Evolutionary conservation across 2,888 invertebrate genomes (phyloP).

Genomic region (Lepidochitona cinerea): DNA sequence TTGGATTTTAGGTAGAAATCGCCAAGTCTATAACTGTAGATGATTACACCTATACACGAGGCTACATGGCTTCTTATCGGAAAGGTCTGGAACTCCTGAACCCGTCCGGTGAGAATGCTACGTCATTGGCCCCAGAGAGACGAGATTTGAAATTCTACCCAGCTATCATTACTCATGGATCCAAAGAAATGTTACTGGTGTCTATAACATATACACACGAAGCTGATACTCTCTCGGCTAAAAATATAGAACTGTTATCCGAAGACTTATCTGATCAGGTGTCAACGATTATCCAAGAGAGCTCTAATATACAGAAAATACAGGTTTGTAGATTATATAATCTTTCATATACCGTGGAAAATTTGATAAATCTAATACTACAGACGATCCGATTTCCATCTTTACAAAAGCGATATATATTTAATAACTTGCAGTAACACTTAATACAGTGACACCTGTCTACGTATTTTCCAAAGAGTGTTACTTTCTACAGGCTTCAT

Average conservation of each 20-base stretch:
- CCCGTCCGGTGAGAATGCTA: background rate
- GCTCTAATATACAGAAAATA: too few relatives aligned
- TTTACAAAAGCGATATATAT: too few relatives aligned
- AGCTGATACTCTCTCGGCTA: background rate
- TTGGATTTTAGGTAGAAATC: background rate
- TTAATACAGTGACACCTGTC: too few relatives aligned
- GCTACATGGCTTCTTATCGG: background rate
- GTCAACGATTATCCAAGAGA: background rate
- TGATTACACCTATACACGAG: background rate
- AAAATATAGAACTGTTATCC: background rate
- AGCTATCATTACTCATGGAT: background rate
- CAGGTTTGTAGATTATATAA: too few relatives aligned
- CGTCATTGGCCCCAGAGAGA: background rate
- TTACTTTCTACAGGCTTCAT: too few relatives aligned
- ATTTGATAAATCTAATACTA: too few relatives aligned
- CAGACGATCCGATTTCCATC: too few relatives aligned
- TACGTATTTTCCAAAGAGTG: too few relatives aligned
- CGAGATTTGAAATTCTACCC: background rate
- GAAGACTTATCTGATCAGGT: background rate
- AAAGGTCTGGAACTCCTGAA: background rate
- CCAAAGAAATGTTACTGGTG: background rate
- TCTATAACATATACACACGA: background rate
- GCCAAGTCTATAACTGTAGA: background rate
- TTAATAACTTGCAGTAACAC: too few relatives aligned
- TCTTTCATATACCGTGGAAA: too few relatives aligned